Evolutionary conservation across 2,888 invertebrate species (phyloP).

Genomic region (Kuschelorhynchus macadamiae): DNA sequence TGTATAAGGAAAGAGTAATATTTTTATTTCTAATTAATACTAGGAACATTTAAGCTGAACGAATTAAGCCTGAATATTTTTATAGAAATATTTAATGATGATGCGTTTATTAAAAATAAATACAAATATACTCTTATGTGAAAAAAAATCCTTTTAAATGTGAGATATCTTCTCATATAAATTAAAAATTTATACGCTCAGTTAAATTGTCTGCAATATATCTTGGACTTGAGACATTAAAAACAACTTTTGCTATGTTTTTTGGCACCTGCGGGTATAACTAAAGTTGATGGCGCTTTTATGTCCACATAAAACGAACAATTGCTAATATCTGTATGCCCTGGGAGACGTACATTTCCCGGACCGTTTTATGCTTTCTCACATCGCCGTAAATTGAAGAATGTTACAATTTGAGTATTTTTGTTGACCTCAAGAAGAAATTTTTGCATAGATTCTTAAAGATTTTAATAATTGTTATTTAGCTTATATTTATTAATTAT

Average conservation of each 20-base stretch:
- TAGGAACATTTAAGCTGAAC: too few species aligned
- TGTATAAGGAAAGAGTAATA: too few species aligned
- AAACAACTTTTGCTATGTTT: slow-evolving; percentile 34
- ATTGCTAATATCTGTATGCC: slow-evolving; percentile 52
- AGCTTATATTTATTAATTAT: too few species aligned
- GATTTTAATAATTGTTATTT: too few species aligned
- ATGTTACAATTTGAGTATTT: slow-evolving; percentile 49
- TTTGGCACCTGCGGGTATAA: slow-evolving; percentile 24
- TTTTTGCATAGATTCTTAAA: too few species aligned
- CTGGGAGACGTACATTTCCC: slow-evolving; percentile 39
- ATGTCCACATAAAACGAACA: slow-evolving; percentile 52
- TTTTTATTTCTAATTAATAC: too few species aligned
- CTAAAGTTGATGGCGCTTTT: slow-evolving; percentile 52
- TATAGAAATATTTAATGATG: too few species aligned
- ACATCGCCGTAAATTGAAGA: slow-evolving; percentile 48
- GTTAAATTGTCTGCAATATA: slow-evolving; percentile 40
- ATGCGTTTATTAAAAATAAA: too few species aligned
- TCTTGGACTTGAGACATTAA: slow-evolving; percentile 40
- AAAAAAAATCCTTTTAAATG: too few species aligned
- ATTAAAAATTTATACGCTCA: slow-evolving; percentile 28
- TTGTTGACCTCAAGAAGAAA: background rate
- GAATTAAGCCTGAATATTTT: too few species aligned
- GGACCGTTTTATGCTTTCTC: slow-evolving; percentile 39
- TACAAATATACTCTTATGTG: too few species aligned
- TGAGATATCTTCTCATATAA: too few species aligned